Base-by-base conservation (phyloP, 2,888 invertebrate genomes). In the Seira sanloemensis region DNA sequence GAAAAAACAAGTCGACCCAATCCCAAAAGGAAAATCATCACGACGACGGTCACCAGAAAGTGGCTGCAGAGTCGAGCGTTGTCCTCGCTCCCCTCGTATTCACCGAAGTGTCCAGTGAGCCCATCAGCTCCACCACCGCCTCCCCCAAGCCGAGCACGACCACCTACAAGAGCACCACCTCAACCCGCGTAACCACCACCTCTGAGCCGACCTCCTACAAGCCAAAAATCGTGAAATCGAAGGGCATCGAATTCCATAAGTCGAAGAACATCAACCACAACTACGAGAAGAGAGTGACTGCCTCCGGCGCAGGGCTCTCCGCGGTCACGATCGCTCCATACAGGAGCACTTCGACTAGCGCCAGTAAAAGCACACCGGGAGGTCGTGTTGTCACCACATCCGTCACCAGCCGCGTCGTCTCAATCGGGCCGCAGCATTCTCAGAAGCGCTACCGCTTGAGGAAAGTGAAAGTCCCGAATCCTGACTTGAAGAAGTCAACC, bases 401-500 rank as follows among this genome's bases (percentile, higher is more conserved):
- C 19, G 79, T 84, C 2, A 84, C 84, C 7, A 84, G 84, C 62
- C 78, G 84, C 23, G 84, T 84, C 50, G 84, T 84, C 25, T 84
- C 84, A n/a, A 71, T 5, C 19, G 79, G 84, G 5, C 72, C 84
- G 9, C 78, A 75, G 37, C 78, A 78, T 23, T 24, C 84, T 0
- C 66, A 75, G 5, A 84, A 84, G 71, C 27, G 84, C 1, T 79
- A 79, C 46, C 84, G 84, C 23, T 72, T 84, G 19, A 58, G 84
- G 46, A 84, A 84, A 84, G 84, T 84, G 79, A 84, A 84, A 76
- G 76, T 84, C 26, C 84, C 84, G 65, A 84, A 84, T 79, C 84
- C 84, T 67, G 84, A 84, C 9, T 69, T 75, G n/a, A 71, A 69
- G 26, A 84, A 84, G 50, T 16, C 26, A 2, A 46, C 65, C 7